phyloP scores from a whole-genome alignment of 2,113 vertebrate species.

The Neolamprologus toae region DNA sequence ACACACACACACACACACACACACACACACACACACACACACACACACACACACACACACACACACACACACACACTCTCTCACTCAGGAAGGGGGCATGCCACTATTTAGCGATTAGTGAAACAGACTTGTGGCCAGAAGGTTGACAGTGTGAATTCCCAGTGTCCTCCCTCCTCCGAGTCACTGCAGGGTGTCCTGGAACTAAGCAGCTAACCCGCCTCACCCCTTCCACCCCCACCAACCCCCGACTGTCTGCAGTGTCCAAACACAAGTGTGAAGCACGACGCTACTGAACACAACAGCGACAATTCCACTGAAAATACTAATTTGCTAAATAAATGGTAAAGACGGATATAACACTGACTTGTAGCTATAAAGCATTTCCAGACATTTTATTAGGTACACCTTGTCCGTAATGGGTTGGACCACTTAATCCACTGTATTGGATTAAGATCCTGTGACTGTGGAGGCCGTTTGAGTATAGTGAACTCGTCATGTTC shows the following conservation, averaged over 20 bases:
- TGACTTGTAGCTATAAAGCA: background rate
- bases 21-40: background rate
- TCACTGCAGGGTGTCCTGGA: constrained; percentile 23
- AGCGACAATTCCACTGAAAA: background rate
- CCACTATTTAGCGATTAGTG: constrained; percentile 34
- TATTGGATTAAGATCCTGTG: background rate
- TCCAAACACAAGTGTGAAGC: background rate
- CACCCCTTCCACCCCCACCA: background rate
- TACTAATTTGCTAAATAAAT: background rate
- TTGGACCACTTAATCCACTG: background rate
- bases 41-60: fast-evolving
- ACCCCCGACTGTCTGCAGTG: background rate
- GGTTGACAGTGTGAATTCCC: constrained; percentile 64
- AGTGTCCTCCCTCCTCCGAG: constrained; percentile 31
- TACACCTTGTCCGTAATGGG: background rate
- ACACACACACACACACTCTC: too few relatives aligned
- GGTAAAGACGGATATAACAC: background rate
- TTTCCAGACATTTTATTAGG: background rate
- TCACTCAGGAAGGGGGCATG: too few relatives aligned
- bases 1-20: background rate
- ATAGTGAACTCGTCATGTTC: background rate
- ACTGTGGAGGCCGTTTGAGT: background rate
- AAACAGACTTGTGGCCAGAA: constrained; percentile 59
- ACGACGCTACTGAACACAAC: background rate
- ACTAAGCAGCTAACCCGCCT: background rate